Base-by-base conservation (phyloP, 1,140 invertebrate species). In the Vollenhovia emeryi region DNA sequence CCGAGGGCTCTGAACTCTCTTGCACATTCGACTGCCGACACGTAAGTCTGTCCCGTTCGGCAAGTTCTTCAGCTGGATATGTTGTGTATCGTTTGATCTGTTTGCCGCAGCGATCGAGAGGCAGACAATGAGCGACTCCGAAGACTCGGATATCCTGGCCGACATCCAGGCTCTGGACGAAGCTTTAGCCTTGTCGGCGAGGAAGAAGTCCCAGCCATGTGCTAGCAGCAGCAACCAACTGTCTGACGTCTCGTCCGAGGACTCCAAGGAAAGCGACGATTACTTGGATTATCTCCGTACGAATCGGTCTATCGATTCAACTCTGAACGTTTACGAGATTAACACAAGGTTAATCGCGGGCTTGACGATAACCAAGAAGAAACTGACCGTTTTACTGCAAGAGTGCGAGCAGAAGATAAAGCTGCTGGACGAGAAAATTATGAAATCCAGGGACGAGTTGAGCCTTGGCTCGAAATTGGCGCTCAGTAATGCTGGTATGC, bases 111-210 rank as follows among this genome's bases (percentile, higher is more conserved):
- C 11, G 5, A 43, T 11, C 1, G 0, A 57, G n/a, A 36, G 27
- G 8, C 0, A 30, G 3, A 30, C 3, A 27, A 88, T 94, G 93
- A 92, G 88, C 40, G 92, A 94, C 18, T 68, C 82, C 2, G 93
- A 94, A 13, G 93, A 94, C n/a, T 66, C 76, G 8, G 87, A 88
- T 18, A 90, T 92, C 24, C 64, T 93, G n/a, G 92, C 92, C 1
- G 93, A 94, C 8, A 94, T 94, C 50, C 48, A 88, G 78, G 91
- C 91, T 13, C 80, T 94, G 18, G 84, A 94, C 79, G 83, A 90
- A 88, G 91, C 85, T 11, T 85, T 93, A 21, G 45, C 36, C 0
- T 24, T 59, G 8, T 2, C 15, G 1, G 13, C 15, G 30, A 66
- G 43, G 4, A 27, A 43, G 3, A 9, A 64, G 0, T 6, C 43